Base-by-base conservation (phyloP, 2,888 invertebrate genomes). In the Tridacna crocea region DNA sequence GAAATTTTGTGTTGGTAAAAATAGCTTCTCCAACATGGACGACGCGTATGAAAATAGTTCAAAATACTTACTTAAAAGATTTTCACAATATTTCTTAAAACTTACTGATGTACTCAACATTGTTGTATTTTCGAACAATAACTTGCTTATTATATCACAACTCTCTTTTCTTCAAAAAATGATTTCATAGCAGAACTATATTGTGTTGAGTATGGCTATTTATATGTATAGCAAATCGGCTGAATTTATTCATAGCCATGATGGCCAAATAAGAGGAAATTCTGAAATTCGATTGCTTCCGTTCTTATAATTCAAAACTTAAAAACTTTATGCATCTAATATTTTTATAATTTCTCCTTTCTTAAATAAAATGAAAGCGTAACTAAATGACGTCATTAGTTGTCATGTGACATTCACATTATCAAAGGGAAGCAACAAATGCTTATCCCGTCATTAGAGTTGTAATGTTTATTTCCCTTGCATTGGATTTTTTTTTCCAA, bases 1-100 rank as follows among this genome's bases (percentile, higher is more conserved):
- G 86, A 84, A 86, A 86, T 84, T 84, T 80, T 80, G 74, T 75
- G 76, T 24, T 73, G 83, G 86, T 86, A 86, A 84, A 86, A 86
- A 86, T 86, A 86, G 86, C 77, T 82, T 77, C 47, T 75, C 74
- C 83, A 82, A 82, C 77, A 83, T 80, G 81, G 79, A 76, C 60
- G 82, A 55, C 79, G 86, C 86, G 83, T 46, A 86, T 0, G 78
- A 80, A 85, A 80, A 60, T 85, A 83, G 85, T 80, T 26, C 75
- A 12, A 19, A 61, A 65, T 1, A 27, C 27, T 3, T 60, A 19
- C 1, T 22, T n/a, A n/a, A 19, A 12, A 15, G 12, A 24, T 60
- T 15, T 8, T n/a, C 2, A 10, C 10, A 55, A 19, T 6, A 1
- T 55, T 55, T 55, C 10, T 6, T 55, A 3, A 55, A 55, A 6